Conservation (phyloP, 2,888 invertebrate genomes). For the Chaitophorus viminalis region DNA sequence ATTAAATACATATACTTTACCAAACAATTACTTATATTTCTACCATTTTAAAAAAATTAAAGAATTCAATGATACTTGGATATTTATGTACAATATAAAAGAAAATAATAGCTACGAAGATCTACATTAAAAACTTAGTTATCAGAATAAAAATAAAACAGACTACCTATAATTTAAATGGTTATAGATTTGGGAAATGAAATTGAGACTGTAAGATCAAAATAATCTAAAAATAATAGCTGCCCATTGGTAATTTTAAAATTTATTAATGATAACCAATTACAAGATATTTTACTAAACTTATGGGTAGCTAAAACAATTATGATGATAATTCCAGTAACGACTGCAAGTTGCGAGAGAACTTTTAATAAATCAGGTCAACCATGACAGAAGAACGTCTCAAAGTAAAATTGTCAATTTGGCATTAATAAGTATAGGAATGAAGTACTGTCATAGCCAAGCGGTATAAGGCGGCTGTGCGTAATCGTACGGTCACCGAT, state of each 20-base stretch:
- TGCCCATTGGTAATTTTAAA: neutral
- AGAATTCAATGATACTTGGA: slow-evolving; percentile 10
- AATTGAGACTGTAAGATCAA: slow-evolving; percentile 10
- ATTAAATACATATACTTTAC: too few relatives aligned
- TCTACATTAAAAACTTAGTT: too few relatives aligned
- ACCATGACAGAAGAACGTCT: slow-evolving; percentile 10
- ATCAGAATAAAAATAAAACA: too few relatives aligned
- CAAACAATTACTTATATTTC: too few relatives aligned
- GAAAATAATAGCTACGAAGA: neutral
- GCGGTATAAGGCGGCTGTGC: too few relatives aligned
- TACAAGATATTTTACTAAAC: too few relatives aligned
- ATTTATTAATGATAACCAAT: too few relatives aligned
- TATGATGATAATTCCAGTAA: neutral
- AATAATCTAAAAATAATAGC: slow-evolving; percentile 4
- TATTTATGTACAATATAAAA: neutral
- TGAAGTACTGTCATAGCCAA: too few relatives aligned
- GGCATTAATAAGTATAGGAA: neutral
- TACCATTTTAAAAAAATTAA: too few relatives aligned
- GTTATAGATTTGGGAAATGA: slow-evolving; percentile 14
- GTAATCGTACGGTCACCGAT: too few relatives aligned
- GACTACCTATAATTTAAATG: neutral
- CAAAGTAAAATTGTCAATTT: too few relatives aligned
- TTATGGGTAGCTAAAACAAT: neutral
- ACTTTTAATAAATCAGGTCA: neutral
- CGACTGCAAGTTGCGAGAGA: neutral